phyloP scores from a whole-genome alignment of 1,140 invertebrate species.

The Nymphalis io region DNA sequence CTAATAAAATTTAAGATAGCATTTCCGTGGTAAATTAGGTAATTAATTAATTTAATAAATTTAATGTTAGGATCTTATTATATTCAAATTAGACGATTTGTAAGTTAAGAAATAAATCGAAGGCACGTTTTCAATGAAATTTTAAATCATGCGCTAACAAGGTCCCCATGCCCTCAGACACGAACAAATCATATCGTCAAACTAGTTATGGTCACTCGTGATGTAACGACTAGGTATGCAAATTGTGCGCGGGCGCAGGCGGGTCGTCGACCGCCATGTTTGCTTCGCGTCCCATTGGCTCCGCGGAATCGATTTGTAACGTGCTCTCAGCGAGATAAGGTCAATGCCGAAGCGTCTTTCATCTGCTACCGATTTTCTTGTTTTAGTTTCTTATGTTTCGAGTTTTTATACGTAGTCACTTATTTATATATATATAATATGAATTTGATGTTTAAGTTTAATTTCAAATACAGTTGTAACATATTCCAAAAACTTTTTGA shows the following conservation, averaged over 20 bases:
- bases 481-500: too few relatives aligned
- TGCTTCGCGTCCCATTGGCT: slow-evolving; percentile 51
- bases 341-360: slow-evolving; percentile 59
- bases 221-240: slow-evolving; percentile 64
- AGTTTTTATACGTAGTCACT: background rate
- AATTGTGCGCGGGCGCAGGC: slow-evolving; percentile 63
- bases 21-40: too few relatives aligned
- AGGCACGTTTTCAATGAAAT: slow-evolving; percentile 15
- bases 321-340: slow-evolving; percentile 58
- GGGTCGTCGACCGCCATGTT: slow-evolving; percentile 53
- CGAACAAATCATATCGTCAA: slow-evolving; percentile 63
- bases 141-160: slow-evolving; percentile 45
- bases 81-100: background rate
- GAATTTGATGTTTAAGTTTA: too few relatives aligned
- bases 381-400: slow-evolving; percentile 12
- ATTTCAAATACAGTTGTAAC: too few relatives aligned
- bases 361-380: slow-evolving; percentile 55
- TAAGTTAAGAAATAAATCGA: background rate
- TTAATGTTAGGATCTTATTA: background rate
- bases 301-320: slow-evolving; percentile 61
- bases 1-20: too few relatives aligned
- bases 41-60: too few relatives aligned
- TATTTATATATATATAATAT: too few relatives aligned
- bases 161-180: slow-evolving; percentile 48
- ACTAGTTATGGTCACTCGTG: slow-evolving; percentile 62